phyloP scores from a whole-genome alignment of 2,113 vertebrate genomes.

The Colius striatus region DNA sequence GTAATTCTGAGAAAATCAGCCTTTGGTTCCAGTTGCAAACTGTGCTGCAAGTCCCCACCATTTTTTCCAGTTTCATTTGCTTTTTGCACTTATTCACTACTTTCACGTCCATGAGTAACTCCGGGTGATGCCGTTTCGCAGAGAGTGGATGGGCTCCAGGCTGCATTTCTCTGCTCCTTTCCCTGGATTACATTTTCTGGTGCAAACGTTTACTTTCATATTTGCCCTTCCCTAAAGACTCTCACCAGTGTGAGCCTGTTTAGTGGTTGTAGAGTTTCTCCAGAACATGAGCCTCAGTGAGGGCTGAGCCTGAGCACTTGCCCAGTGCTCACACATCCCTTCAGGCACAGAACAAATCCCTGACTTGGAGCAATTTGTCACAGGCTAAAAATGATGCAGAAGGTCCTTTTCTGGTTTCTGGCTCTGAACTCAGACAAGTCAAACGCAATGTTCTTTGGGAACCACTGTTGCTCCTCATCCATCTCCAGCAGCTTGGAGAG shows the following conservation, averaged over 20 bases:
- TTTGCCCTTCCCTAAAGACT: accelerated
- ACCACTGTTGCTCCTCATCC: neutral
- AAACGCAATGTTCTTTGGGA: neutral
- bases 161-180: neutral
- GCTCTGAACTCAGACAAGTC: neutral
- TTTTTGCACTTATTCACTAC: neutral
- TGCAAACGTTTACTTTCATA: accelerated
- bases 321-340: neutral
- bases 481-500: neutral
- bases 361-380: neutral
- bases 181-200: accelerated
- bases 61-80: neutral
- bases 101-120: neutral
- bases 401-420: constrained; percentile 8
- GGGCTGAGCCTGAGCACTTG: neutral
- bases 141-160: accelerated
- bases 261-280: neutral
- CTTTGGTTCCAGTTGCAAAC: neutral
- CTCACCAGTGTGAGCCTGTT: accelerated
- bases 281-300: neutral
- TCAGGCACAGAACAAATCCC: neutral
- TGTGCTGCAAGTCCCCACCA: neutral
- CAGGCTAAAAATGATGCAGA: neutral
- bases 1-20: neutral
- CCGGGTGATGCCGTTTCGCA: accelerated